These are phyloP conservation scores for Sesamia inferens DNA, from an alignment of 2,888 invertebrate genomes.

Conservation along the genomic window DNA sequence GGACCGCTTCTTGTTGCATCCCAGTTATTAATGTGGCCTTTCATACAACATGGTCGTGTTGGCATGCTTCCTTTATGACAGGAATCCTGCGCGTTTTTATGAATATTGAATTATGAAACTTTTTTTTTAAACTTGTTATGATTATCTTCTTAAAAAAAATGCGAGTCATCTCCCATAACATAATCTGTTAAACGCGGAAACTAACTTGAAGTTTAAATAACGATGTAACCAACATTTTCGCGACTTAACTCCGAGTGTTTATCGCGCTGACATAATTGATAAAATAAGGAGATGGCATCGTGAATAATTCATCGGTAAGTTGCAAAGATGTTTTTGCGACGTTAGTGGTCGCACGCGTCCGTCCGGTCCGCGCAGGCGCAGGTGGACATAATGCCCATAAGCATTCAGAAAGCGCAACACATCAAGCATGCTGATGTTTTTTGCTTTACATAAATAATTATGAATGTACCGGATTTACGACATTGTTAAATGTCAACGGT, in stretches of 20 bases:
- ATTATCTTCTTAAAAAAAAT: slow-evolving; percentile 11
- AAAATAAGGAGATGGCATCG: slow-evolving; percentile 62
- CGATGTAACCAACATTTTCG: slow-evolving; percentile 32
- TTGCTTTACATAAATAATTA: slow-evolving; percentile 64
- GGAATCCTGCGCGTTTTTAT: slow-evolving; percentile 51
- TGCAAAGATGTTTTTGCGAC: slow-evolving; percentile 63
- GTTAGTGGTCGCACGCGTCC: slow-evolving; percentile 74
- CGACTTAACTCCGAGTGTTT: slow-evolving; percentile 42
- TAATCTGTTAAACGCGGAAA: slow-evolving; percentile 28
- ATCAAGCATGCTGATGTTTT: slow-evolving; percentile 66
- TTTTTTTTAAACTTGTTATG: slow-evolving; percentile 49
- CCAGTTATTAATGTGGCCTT: slow-evolving; percentile 68
- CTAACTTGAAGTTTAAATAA: slow-evolving; percentile 5
- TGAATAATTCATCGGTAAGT: slow-evolving; percentile 70
- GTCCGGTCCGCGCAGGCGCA: slow-evolving; percentile 64
- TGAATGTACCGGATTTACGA: slow-evolving; percentile 64
- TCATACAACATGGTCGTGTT: slow-evolving; percentile 57
- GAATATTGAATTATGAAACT: slow-evolving; percentile 47
- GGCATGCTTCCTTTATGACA: slow-evolving; percentile 62
- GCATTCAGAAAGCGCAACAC: slow-evolving; percentile 66
- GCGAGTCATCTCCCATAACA: neutral
- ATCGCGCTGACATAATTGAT: slow-evolving; percentile 61
- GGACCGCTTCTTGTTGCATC: slow-evolving; percentile 66
- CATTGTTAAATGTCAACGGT: slow-evolving; percentile 62
- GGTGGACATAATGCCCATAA: slow-evolving; percentile 62